A percentile compares a stretch with the other conserved stretches of the same genome.
These are phyloP conservation scores for Sesia bembeciformis DNA, from an alignment of 2,888 invertebrate species.

Conservation along the genomic window DNA sequence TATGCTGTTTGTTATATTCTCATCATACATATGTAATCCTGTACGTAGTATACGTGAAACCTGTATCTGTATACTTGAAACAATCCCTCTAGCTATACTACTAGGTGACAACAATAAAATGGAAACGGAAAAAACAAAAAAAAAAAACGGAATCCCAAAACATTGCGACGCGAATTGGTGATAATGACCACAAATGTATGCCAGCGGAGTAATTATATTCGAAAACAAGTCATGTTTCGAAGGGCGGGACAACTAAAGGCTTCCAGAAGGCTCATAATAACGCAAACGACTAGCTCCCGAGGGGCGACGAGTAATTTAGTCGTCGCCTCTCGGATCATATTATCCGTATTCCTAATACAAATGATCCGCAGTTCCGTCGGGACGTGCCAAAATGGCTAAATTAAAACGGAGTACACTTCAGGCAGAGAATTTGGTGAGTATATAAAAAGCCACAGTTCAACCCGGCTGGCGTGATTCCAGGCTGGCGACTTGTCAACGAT, in stretches of 20 bases:
- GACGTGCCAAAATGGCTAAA: constrained; percentile 66
- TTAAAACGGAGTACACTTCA: constrained; percentile 55
- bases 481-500: constrained; percentile 29
- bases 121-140: no score
- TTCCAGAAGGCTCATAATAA: constrained; percentile 26
- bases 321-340: constrained; percentile 45
- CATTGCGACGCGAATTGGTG: no score
- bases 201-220: no score
- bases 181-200: no score
- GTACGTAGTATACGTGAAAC: no score
- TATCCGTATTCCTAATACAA: constrained; percentile 53
- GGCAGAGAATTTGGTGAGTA: constrained; percentile 35
- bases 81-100: no score
- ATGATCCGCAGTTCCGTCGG: constrained; percentile 53
- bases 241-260: constrained; percentile 19
- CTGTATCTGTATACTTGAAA: no score
- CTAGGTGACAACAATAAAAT: no score
- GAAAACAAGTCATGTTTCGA: background rate
- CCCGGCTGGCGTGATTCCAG: constrained; percentile 41
- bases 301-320: constrained; percentile 34
- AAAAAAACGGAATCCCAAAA: no score
- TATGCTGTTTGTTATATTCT: no score
- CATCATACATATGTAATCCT: no score
- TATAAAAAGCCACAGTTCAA: constrained; percentile 42
- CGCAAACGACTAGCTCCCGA: constrained; percentile 26